Evolutionary conservation across 2,113 vertebrate genomes (phyloP).

Genomic region (Origma solitaria): DNA sequence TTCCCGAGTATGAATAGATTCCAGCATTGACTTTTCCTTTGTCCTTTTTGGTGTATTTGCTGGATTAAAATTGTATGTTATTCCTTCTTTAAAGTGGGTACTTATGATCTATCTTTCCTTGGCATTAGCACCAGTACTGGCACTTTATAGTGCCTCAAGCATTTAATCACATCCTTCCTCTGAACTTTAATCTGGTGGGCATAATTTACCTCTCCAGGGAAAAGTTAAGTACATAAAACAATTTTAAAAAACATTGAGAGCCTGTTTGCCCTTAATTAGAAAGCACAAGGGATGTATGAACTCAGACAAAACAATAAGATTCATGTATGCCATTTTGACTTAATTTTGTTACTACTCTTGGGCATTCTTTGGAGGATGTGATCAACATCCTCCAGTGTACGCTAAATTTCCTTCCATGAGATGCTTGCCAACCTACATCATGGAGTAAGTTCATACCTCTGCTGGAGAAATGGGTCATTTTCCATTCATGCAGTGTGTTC

Average conservation of each 20-base stretch:
- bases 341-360: not conserved
- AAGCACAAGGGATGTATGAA: not conserved
- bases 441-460: not conserved
- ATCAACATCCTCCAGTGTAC: not conserved
- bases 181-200: constrained; percentile 44
- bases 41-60: not conserved
- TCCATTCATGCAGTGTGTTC: not conserved
- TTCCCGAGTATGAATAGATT: not conserved
- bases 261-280: constrained; percentile 29
- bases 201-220: constrained; percentile 24
- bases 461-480: not conserved
- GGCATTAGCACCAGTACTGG: not conserved
- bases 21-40: not conserved
- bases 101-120: not conserved
- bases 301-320: not conserved
- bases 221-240: constrained; percentile 42
- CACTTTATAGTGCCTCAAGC: not conserved
- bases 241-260: not conserved
- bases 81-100: not conserved
- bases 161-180: constrained; percentile 33
- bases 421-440: not conserved
- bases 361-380: not conserved
- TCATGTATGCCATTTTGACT: not conserved
- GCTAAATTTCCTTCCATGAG: not conserved
- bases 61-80: not conserved